Conservation (phyloP, 1,140 invertebrate genomes). For the Venustaconcha ellipsiformis region DNA sequence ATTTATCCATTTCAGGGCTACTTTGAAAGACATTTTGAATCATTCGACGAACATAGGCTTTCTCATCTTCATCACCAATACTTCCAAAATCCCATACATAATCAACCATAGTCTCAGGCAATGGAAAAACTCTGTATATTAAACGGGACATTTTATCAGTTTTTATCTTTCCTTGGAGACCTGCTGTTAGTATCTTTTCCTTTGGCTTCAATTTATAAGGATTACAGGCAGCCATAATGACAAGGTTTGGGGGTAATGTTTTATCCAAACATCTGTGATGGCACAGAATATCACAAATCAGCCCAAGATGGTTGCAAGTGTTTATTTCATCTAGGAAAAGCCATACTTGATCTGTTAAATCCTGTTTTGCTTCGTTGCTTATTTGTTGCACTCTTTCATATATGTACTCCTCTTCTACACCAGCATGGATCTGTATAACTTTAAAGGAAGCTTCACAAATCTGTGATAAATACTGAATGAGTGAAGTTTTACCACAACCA, state of each 20-base stretch:
- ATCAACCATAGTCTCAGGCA: slow-evolving; percentile 40
- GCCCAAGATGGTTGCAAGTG: slow-evolving; percentile 28
- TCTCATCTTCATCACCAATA: slow-evolving; percentile 32
- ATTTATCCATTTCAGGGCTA: background rate
- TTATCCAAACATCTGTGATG: slow-evolving; percentile 24
- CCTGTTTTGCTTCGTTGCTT: background rate
- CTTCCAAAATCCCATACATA: slow-evolving; percentile 46
- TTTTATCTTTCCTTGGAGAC: slow-evolving; percentile 26
- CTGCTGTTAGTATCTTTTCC: slow-evolving; percentile 23
- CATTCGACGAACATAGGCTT: slow-evolving; percentile 37
- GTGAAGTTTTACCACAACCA: slow-evolving; percentile 59
- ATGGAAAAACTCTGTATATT: slow-evolving; percentile 36
- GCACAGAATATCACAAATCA: slow-evolving; percentile 35
- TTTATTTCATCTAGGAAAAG: slow-evolving; percentile 43
- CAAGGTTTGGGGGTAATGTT: slow-evolving; percentile 28
- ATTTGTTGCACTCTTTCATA: slow-evolving; percentile 2
- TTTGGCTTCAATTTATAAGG: slow-evolving; percentile 32
- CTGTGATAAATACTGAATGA: slow-evolving; percentile 44
- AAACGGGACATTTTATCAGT: slow-evolving; percentile 28
- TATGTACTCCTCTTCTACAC: slow-evolving; percentile 10
- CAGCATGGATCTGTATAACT: slow-evolving; percentile 37
- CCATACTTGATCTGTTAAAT: slow-evolving; percentile 10
- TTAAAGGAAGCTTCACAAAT: slow-evolving; percentile 23
- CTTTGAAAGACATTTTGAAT: slow-evolving; percentile 1
- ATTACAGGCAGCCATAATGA: slow-evolving; percentile 40